These are phyloP conservation scores for Temnothorax nylanderi DNA, from an alignment of 1,140 invertebrate species.

Conservation along the genomic window DNA sequence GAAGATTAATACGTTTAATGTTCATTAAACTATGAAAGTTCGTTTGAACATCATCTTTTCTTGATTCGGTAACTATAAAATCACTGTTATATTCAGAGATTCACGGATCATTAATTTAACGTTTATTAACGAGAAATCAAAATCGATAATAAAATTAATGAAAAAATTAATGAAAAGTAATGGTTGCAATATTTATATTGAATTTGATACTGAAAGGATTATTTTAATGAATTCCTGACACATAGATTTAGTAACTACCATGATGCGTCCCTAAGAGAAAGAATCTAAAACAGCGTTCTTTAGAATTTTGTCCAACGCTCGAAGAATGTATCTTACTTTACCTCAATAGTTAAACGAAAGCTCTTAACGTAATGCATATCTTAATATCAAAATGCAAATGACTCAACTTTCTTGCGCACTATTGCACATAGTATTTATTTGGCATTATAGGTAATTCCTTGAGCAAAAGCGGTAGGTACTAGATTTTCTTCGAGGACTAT, in stretches of 20 bases:
- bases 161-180: not conserved
- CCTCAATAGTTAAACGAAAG: conserved; percentile 6
- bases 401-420: conserved; percentile 34
- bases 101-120: not conserved
- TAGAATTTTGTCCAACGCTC: conserved; percentile 1
- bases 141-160: not conserved
- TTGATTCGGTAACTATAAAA: not conserved
- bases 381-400: conserved; percentile 45
- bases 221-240: not conserved
- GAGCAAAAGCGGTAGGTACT: conserved; percentile 72
- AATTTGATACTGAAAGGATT: conserved; percentile 29
- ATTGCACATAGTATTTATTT: conserved; percentile 44
- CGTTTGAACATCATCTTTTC: not conserved
- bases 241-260: not conserved
- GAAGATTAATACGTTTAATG: not conserved
- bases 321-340: conserved; percentile 1
- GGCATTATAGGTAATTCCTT: conserved; percentile 51
- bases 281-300: conserved; percentile 14
- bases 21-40: not conserved
- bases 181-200: not conserved
- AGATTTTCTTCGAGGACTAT: conserved; percentile 61
- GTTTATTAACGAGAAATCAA: not conserved
- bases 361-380: conserved; percentile 20
- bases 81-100: not conserved
- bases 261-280: not conserved